Evolutionary conservation across 2,113 vertebrate species (phyloP).

Genomic region (Grus americana): DNA sequence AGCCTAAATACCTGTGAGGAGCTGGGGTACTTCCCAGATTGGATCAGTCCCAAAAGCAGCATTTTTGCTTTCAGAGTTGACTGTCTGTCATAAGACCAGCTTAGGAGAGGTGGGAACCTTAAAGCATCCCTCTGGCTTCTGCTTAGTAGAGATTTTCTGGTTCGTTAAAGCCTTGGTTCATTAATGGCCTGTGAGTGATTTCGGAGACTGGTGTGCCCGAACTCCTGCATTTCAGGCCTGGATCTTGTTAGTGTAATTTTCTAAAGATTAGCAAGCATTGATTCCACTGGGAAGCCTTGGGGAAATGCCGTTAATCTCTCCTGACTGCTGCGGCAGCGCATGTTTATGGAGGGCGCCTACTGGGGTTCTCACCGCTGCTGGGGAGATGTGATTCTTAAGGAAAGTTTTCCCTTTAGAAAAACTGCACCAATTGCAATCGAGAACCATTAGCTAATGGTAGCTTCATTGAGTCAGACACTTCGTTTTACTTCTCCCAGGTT

Average conservation of each 20-base stretch:
- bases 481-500: neutral
- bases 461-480: neutral
- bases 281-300: slow-evolving; percentile 47
- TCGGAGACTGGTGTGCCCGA: neutral
- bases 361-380: neutral
- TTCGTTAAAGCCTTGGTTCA: slow-evolving; percentile 33
- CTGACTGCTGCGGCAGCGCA: neutral
- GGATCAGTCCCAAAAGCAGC: neutral
- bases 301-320: slow-evolving; percentile 11
- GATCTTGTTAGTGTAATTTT: slow-evolving; percentile 59
- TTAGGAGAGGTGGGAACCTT: neutral
- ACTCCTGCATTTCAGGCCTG: slow-evolving; percentile 10
- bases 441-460: neutral
- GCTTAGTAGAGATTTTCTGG: slow-evolving; percentile 26
- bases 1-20: neutral
- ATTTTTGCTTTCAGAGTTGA: neutral
- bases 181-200: slow-evolving; percentile 62
- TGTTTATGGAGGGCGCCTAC: neutral
- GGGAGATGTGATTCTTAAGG: neutral
- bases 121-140: neutral
- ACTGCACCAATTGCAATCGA: neutral
- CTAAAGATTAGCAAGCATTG: slow-evolving; percentile 28
- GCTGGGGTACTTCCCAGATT: neutral
- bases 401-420: neutral
- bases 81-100: neutral